Evolutionary conservation across 2,113 vertebrate genomes (phyloP), one percentile per base, ranked within the genome.

Genomic region (Oreotragus oreotragus): DNA sequence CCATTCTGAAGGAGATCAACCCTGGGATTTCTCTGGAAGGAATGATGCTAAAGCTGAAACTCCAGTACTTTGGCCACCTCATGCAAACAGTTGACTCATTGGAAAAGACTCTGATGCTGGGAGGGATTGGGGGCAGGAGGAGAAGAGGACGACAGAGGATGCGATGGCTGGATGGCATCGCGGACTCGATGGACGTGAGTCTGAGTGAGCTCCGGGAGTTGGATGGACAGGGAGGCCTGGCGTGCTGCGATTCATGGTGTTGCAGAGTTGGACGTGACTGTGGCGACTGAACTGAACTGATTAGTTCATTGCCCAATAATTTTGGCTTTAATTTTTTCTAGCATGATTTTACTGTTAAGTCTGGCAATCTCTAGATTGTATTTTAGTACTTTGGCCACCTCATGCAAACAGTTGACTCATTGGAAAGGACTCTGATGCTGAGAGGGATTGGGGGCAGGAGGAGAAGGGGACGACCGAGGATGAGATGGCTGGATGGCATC

Each of bases 281-380:
- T 70, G 19, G n/a, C n/a, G n/a, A n/a, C n/a, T n/a, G n/a, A n/a
- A 70, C 64, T 70, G n/a, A 70, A 70, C n/a, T 70, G 64, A 55
- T 83, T 12, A 83, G 92, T 47, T 87, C 28, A 92, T n/a, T n/a
- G n/a, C n/a, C 33, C 25, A 77, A 96, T 94, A 84, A 94, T n/a
- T 90, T 28, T 21, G 6, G n/a, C 80, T 96, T n/a, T 39, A 84
- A 70, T 58, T 90, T 96, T n/a, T 94, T 90, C 43, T 86, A 85
- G 73, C 25, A 12, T 58, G 39, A 53, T 94, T 96, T 94, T 95
- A 62, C 84, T 84, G 28, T 73, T 45, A 84, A 90, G 47, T 80
- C 62, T 70, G 28, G 4, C 10, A 76, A 1, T 84, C 3, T 66
- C 27, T 95, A 80, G 21, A 27, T 87, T 49, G 28, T 66, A 36